Conservation (phyloP, 2,797 vertebrate genomes). For the Poeciliopsis presidionis region DNA sequence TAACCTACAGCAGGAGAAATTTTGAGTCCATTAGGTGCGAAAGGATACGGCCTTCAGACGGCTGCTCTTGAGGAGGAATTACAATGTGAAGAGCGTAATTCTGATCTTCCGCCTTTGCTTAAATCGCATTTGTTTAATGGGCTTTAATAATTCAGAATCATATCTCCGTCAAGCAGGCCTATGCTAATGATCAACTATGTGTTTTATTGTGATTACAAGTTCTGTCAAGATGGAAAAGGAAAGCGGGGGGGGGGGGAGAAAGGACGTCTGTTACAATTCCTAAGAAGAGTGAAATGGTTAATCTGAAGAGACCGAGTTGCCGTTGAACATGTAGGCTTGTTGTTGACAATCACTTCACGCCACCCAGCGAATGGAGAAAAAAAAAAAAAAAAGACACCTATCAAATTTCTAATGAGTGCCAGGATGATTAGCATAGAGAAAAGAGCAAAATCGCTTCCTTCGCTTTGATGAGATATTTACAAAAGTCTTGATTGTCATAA, state of each 20-base stretch:
- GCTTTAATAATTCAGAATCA: constrained; percentile 73
- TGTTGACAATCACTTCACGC: constrained; percentile 66
- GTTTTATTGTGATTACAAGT: constrained; percentile 79
- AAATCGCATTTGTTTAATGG: constrained; percentile 71
- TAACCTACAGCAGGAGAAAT: constrained; percentile 36
- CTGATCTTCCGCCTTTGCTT: constrained; percentile 64
- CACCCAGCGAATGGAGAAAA: constrained; percentile 10
- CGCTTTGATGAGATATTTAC: constrained; percentile 77
- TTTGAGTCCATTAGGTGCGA: constrained; percentile 59
- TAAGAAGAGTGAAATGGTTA: constrained; percentile 41
- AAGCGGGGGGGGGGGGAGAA: rapidly evolving
- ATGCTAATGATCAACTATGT: constrained; percentile 73
- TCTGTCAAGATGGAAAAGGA: constrained; percentile 30
- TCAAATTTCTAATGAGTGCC: constrained; percentile 70
- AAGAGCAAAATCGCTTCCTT: constrained; percentile 75
- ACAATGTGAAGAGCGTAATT: constrained; percentile 58
- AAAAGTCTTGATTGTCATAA: constrained; percentile 73
- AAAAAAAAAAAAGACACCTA: constrained; percentile 64
- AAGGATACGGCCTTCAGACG: constrained; percentile 44
- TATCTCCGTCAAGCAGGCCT: constrained; percentile 74
- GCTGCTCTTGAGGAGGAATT: constrained; percentile 56
- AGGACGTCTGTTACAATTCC: constrained; percentile 42
- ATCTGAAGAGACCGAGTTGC: constrained; percentile 57
- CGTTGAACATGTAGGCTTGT: constrained; percentile 36
- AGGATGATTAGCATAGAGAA: constrained; percentile 74